Evolutionary conservation across 1,140 invertebrate species (phyloP).

Genomic region (Bombyx mandarina): DNA sequence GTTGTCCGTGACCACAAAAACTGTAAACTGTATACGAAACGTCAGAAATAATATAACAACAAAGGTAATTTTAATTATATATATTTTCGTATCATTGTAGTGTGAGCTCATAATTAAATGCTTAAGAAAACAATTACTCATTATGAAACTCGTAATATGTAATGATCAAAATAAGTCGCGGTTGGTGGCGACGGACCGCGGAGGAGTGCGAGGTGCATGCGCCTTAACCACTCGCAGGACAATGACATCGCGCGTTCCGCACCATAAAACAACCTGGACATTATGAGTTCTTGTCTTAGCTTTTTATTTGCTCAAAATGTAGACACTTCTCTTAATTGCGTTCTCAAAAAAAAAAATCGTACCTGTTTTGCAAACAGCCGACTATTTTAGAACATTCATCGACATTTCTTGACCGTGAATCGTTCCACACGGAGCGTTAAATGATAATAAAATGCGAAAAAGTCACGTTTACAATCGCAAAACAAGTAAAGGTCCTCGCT

Average conservation of each 20-base stretch:
- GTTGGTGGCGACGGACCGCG: constrained; percentile 13
- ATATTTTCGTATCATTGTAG: no score
- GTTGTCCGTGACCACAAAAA: no score
- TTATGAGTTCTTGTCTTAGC: constrained; percentile 34
- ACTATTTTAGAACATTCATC: constrained; percentile 14
- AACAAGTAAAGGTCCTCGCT: constrained; percentile 31
- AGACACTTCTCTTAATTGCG: constrained; percentile 31
- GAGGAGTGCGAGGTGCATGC: constrained; percentile 24
- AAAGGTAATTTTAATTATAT: no score
- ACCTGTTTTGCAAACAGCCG: constrained; percentile 26
- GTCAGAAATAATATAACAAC: no score
- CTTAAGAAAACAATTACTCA: no score
- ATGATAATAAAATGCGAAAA: constrained; percentile 14
- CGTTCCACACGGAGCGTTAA: constrained; percentile 2
- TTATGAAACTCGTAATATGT: no score
- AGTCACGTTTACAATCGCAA: constrained; percentile 32
- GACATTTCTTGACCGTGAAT: constrained; percentile 1
- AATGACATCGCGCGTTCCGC: constrained; percentile 64
- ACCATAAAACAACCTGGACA: constrained; percentile 59
- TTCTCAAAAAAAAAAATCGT: constrained; percentile 24
- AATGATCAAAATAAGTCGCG: neutral
- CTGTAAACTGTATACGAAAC: no score
- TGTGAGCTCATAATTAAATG: no score
- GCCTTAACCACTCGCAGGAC: constrained; percentile 43
- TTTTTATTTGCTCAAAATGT: constrained; percentile 30